These are phyloP conservation scores for Aspidiotus rigidus DNA, from an alignment of 2,888 invertebrate genomes.

Conservation along the genomic window DNA sequence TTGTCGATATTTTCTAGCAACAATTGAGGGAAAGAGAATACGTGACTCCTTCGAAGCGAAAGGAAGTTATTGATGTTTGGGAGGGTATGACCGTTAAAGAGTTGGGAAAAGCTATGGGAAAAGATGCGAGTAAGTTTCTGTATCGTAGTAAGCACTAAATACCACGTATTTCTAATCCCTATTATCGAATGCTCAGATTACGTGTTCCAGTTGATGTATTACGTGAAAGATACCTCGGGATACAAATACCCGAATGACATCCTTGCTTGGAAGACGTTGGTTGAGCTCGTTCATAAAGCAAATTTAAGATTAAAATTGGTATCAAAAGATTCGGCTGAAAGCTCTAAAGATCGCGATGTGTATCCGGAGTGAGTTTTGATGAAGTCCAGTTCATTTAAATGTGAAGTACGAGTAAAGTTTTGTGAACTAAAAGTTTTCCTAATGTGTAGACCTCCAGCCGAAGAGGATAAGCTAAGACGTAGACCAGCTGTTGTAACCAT, in stretches of 20 bases:
- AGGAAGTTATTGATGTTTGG: slow-evolving; percentile 60
- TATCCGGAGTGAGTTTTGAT: slow-evolving; percentile 36
- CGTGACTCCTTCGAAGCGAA: slow-evolving; percentile 34
- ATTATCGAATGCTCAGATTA: slow-evolving; percentile 48
- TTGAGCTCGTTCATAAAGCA: slow-evolving; percentile 58
- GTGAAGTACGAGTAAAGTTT: slow-evolving; percentile 37
- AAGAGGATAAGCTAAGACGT: slow-evolving; percentile 54
- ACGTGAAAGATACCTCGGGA: slow-evolving; percentile 52
- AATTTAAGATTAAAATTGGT: slow-evolving; percentile 52
- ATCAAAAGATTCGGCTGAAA: background rate
- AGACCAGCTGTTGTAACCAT: slow-evolving; percentile 93
- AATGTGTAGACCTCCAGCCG: slow-evolving; percentile 52
- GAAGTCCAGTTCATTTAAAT: slow-evolving; percentile 41
- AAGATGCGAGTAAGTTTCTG: slow-evolving; percentile 51
- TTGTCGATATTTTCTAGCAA: slow-evolving; percentile 1
- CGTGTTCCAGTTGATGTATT: slow-evolving; percentile 59
- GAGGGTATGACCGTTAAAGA: slow-evolving; percentile 69
- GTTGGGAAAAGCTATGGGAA: slow-evolving; percentile 55
- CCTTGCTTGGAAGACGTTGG: slow-evolving; percentile 55
- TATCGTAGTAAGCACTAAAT: background rate
- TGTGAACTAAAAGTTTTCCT: background rate
- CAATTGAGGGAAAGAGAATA: slow-evolving; percentile 14
- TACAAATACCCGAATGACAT: slow-evolving; percentile 52
- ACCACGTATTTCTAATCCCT: background rate
- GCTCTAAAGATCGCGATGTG: background rate